These are phyloP conservation scores for Progne subis DNA, from an alignment of 2,113 vertebrate genomes.

Conservation along the genomic window DNA sequence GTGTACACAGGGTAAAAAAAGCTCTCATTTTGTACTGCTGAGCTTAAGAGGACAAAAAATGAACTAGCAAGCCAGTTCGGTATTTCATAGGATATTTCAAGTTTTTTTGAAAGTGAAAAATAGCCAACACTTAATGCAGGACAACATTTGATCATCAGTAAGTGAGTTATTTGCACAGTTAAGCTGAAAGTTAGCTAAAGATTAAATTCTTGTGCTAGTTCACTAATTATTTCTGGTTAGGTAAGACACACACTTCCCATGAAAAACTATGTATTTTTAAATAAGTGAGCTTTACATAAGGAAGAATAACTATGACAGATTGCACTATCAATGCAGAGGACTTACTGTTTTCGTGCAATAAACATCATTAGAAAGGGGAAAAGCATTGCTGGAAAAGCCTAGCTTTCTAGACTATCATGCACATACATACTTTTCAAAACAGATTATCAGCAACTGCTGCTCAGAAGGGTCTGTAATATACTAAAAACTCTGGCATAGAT, in stretches of 20 bases:
- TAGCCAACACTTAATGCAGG: background rate
- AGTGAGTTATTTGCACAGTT: background rate
- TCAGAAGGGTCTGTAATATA: background rate
- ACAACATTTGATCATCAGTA: background rate
- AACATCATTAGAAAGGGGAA: background rate
- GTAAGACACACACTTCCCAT: background rate
- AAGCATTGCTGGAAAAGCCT: background rate
- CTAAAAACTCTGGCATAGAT: background rate
- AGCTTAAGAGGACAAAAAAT: background rate
- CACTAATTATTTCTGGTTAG: background rate
- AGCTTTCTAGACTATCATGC: background rate
- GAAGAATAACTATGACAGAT: background rate
- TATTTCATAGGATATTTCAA: background rate
- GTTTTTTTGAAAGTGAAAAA: background rate
- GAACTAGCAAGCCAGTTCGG: background rate
- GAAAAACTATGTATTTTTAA: background rate
- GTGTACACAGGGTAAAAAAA: background rate
- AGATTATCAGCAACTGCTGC: background rate
- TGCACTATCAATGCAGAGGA: background rate
- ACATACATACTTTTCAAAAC: background rate
- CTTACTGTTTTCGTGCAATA: background rate
- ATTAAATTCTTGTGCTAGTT: background rate
- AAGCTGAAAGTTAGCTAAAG: background rate
- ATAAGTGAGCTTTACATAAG: background rate
- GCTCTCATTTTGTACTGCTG: background rate